A percentile compares a stretch with the other conserved stretches of the same genome.
Conservation (phyloP, 2,113 vertebrate species). For the Catharus bicknelli region DNA sequence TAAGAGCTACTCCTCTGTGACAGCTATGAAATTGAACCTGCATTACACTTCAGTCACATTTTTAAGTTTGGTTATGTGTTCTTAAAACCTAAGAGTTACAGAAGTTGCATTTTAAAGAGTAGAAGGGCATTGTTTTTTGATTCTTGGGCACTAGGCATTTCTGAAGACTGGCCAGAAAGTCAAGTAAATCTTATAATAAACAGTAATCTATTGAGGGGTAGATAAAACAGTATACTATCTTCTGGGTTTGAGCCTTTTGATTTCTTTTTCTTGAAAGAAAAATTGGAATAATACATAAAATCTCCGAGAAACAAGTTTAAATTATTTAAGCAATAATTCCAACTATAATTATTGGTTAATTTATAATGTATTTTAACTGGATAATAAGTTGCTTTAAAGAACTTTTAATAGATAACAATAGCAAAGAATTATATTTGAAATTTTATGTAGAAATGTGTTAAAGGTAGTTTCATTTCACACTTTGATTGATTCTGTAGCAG, state of each 20-base stretch:
- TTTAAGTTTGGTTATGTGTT: neutral
- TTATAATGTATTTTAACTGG: neutral
- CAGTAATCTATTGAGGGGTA: neutral
- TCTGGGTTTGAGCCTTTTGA: neutral
- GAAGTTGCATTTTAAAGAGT: neutral
- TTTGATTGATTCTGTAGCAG: neutral
- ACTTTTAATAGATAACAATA: neutral
- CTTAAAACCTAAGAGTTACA: neutral
- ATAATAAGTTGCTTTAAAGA: neutral
- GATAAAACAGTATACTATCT: neutral
- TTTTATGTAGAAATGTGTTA: neutral
- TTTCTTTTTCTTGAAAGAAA: neutral
- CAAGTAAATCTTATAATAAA: neutral
- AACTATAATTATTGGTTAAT: neutral
- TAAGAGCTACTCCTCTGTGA: neutral
- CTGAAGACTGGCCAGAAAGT: neutral
- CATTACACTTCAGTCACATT: rapidly evolving
- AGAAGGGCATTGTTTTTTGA: neutral
- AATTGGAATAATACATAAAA: neutral
- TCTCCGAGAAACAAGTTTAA: neutral
- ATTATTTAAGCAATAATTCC: neutral
- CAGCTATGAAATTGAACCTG: neutral
- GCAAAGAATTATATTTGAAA: neutral
- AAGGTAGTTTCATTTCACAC: neutral
- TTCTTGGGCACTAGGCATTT: neutral